phyloP scores from a whole-genome alignment of 1,140 invertebrate species.

The Lycorma delicatula region DNA sequence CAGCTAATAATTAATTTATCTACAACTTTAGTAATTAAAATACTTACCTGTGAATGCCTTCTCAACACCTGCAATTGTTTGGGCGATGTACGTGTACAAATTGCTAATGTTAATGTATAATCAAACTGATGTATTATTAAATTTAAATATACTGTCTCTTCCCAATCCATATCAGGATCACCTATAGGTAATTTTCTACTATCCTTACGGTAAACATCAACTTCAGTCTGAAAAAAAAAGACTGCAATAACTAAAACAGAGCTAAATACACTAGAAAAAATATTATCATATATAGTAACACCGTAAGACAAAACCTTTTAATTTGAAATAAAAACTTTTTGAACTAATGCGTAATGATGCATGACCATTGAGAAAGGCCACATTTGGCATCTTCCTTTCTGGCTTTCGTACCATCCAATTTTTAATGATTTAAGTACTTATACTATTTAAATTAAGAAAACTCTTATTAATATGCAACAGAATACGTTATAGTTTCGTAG shows the following conservation, averaged over 20 bases:
- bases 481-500: too few species aligned
- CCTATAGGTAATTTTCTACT: conserved; percentile 92
- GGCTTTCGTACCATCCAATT: too few species aligned
- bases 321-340: not conserved
- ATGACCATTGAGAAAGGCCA: not conserved
- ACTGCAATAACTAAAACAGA: too few species aligned
- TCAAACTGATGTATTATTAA: conserved; percentile 98
- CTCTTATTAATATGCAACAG: too few species aligned
- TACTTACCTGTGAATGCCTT: conserved; percentile 74
- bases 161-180: conserved; percentile 95
- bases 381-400: too few species aligned
- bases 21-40: too few species aligned
- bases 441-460: too few species aligned
- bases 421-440: too few species aligned
- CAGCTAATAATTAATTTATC: too few species aligned
- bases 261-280: not conserved
- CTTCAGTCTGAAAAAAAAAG: conserved; percentile 60
- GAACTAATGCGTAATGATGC: not conserved
- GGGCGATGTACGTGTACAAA: conserved; percentile 93
- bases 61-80: conserved; percentile 92
- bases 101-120: conserved; percentile 92
- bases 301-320: not conserved
- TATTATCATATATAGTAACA: too few species aligned
- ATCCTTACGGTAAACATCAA: conserved; percentile 93
- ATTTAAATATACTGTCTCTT: conserved; percentile 98